A percentile compares a stretch with the other conserved stretches of the same genome.
Conservation (phyloP, 2,888 invertebrate species). For the Gasteruption jaculator region DNA sequence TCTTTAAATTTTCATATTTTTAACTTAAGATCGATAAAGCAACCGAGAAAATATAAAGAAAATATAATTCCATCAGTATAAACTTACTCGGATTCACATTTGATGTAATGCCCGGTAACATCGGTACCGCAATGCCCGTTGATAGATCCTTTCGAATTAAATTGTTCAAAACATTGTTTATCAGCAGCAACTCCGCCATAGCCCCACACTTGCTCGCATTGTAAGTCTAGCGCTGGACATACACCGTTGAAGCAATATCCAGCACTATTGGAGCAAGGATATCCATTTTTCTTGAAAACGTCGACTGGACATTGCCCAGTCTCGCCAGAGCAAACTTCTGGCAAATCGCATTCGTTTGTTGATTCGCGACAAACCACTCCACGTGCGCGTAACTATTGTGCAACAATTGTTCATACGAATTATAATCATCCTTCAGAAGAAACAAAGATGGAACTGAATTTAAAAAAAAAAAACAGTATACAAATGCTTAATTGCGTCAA, state of each 20-base stretch:
- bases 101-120: constrained; percentile 69
- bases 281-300: constrained; percentile 89
- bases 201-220: constrained; percentile 95
- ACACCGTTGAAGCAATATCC: constrained; percentile 90
- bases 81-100: constrained; percentile 82
- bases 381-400: constrained; percentile 69
- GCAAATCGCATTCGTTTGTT: constrained; percentile 90
- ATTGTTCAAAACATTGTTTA: constrained; percentile 86
- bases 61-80: no score
- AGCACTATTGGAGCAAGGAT: constrained; percentile 67
- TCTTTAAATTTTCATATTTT: no score
- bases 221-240: constrained; percentile 82
- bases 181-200: constrained; percentile 78
- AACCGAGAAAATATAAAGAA: neutral
- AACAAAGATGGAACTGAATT: neutral
- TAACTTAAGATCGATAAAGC: neutral
- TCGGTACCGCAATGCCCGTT: constrained; percentile 95
- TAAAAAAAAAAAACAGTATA: no score
- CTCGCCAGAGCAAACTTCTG: constrained; percentile 88
- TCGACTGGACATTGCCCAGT: constrained; percentile 87
- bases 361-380: constrained; percentile 83
- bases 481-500: no score
- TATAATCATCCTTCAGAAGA: no score
- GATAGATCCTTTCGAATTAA: constrained; percentile 91
- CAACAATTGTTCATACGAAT: no score